Percentiles rank a stretch among this genome's conserved stretches.
These are phyloP conservation scores for Microcebus lehilahytsara DNA, from an alignment of 2,113 vertebrate genomes.

Conservation along the genomic window DNA sequence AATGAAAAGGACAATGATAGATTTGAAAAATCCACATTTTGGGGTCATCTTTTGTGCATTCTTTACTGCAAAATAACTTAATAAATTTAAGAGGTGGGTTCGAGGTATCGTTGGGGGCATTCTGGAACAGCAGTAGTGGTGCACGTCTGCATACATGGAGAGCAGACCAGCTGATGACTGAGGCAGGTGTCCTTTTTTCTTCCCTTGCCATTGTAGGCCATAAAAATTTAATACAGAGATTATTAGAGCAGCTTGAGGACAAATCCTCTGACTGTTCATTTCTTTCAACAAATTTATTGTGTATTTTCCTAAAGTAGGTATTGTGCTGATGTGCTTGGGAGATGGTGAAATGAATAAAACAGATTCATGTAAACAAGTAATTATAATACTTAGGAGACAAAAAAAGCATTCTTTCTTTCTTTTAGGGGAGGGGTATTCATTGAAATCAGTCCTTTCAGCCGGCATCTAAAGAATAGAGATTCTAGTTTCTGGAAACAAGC, in stretches of 20 bases:
- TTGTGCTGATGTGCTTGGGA: neutral
- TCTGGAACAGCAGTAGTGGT: accelerated
- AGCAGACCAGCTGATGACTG: neutral
- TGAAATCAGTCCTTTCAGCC: neutral
- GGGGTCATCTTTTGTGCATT: neutral
- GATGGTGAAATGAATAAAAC: neutral
- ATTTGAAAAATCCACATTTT: conserved; percentile 45
- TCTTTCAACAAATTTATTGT: neutral
- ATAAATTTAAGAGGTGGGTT: neutral
- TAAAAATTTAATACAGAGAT: neutral
- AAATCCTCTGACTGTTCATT: neutral
- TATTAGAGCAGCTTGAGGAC: neutral
- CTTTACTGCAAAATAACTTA: conserved; percentile 10
- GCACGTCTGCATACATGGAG: accelerated
- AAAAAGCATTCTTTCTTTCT: neutral
- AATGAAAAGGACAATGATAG: conserved; percentile 35
- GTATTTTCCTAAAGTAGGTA: neutral
- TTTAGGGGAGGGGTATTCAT: neutral
- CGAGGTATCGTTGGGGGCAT: neutral
- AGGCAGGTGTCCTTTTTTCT: neutral
- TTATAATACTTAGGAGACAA: neutral
- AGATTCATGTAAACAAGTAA: neutral
- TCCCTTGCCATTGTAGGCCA: neutral
- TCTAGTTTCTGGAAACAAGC: neutral
- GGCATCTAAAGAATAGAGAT: neutral